Percentiles rank a stretch among this genome's conserved stretches.
Evolutionary conservation across 2,113 vertebrate species (phyloP).

Genomic region (Halcyon malimbica): DNA sequence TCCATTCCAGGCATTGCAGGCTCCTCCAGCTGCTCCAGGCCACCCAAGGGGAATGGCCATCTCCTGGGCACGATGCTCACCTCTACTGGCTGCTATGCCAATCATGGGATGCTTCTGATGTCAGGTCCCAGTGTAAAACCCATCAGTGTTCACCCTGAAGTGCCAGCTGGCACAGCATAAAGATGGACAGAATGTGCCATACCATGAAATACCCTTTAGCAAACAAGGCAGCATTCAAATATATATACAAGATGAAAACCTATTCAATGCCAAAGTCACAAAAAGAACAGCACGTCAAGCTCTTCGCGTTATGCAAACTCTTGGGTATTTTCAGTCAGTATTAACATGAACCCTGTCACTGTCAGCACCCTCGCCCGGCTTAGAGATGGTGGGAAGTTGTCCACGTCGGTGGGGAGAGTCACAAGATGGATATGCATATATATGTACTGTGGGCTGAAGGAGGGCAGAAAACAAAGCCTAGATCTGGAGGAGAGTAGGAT

Average conservation of each 20-base stretch:
- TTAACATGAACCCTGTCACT: fast-evolving
- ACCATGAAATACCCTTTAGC: neutral
- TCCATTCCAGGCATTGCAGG: neutral
- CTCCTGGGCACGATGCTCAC: fast-evolving
- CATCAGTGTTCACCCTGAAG: neutral
- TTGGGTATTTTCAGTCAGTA: neutral
- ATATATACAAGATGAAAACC: neutral
- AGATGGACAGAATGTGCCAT: neutral
- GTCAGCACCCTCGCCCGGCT: neutral
- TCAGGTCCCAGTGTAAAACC: neutral
- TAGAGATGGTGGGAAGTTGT: neutral
- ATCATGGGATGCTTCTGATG: neutral
- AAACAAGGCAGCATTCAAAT: neutral
- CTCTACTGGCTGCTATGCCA: neutral
- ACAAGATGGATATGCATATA: fast-evolving
- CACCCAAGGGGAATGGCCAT: fast-evolving
- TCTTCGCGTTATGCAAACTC: fast-evolving
- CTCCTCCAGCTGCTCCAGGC: neutral
- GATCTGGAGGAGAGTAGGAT: neutral
- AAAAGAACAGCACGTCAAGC: neutral
- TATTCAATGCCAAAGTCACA: neutral
- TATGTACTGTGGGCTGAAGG: neutral
- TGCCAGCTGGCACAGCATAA: neutral
- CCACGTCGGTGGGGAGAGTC: neutral
- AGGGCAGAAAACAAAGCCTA: neutral